Conservation (phyloP, 2,113 vertebrate species). For the Catharus bicknelli region DNA sequence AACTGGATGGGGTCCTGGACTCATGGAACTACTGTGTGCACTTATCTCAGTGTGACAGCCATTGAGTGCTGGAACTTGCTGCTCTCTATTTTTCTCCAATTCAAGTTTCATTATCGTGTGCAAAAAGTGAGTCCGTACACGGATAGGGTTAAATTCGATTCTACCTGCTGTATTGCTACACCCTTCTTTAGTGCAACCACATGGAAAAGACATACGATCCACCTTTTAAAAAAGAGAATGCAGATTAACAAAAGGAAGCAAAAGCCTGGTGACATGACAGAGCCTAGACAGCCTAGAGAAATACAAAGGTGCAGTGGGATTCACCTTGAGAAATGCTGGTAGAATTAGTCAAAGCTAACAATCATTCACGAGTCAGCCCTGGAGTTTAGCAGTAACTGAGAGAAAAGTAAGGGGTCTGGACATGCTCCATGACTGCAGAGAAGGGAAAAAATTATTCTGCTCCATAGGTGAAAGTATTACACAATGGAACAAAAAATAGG, state of each 20-base stretch:
- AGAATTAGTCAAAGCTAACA: neutral
- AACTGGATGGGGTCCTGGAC: constrained; percentile 81
- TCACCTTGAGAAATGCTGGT: neutral
- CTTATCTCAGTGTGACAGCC: constrained; percentile 85
- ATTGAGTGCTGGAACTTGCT: constrained; percentile 84
- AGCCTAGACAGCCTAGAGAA: neutral
- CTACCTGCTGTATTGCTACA: constrained; percentile 96
- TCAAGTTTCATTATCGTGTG: constrained; percentile 99
- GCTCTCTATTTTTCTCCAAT: constrained; percentile 94
- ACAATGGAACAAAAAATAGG: neutral
- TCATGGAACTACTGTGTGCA: constrained; percentile 79
- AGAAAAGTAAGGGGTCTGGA: neutral
- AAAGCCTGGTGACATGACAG: neutral
- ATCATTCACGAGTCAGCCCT: neutral
- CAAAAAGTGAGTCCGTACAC: constrained; percentile 98
- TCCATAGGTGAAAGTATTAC: neutral
- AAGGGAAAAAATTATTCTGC: neutral
- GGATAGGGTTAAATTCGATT: constrained; percentile 98
- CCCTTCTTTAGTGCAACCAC: constrained; percentile 96
- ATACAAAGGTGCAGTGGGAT: neutral
- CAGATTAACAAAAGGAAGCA: constrained; percentile 38
- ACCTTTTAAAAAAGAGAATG: constrained; percentile 80
- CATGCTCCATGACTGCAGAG: neutral
- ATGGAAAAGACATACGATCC: constrained; percentile 98
- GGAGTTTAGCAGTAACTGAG: neutral